Conservation (phyloP, 2,888 invertebrate species). For the Oligia fasciuncula region DNA sequence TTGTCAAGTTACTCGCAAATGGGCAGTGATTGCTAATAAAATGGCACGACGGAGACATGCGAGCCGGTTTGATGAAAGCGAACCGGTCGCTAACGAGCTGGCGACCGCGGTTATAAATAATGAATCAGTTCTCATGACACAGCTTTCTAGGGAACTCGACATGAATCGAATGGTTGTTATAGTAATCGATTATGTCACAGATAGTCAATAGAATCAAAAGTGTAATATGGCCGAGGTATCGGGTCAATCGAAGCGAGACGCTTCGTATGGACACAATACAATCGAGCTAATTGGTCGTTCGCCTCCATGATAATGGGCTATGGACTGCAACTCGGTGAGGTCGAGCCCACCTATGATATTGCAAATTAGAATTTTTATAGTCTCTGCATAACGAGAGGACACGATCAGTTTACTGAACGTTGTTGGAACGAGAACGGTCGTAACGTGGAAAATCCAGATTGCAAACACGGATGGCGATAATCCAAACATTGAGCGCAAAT, state of each 20-base stretch:
- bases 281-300: conserved; percentile 77
- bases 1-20: conserved; percentile 51
- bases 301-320: conserved; percentile 68
- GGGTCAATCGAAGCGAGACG: conserved; percentile 77
- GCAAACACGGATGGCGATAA: conserved; percentile 66
- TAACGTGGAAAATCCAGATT: conserved; percentile 56
- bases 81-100: conserved; percentile 55
- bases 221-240: conserved; percentile 66
- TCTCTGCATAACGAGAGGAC: conserved; percentile 34
- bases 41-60: conserved; percentile 42
- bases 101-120: conserved; percentile 62
- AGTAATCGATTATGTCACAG: conserved; percentile 66
- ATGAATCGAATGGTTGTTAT: conserved; percentile 41
- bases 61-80: conserved; percentile 66
- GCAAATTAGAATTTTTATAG: conserved; percentile 65
- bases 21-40: conserved; percentile 52
- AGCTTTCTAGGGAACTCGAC: conserved; percentile 51
- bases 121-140: conserved; percentile 60
- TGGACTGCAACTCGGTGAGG: conserved; percentile 56
- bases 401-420: conserved; percentile 26
- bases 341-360: conserved; percentile 64
- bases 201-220: conserved; percentile 67
- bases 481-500: conserved; percentile 63
- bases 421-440: conserved; percentile 24
- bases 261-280: conserved; percentile 70